Evolutionary conservation across 2,113 vertebrate genomes (phyloP).

Genomic region (Rhabdomys dilectus): DNA sequence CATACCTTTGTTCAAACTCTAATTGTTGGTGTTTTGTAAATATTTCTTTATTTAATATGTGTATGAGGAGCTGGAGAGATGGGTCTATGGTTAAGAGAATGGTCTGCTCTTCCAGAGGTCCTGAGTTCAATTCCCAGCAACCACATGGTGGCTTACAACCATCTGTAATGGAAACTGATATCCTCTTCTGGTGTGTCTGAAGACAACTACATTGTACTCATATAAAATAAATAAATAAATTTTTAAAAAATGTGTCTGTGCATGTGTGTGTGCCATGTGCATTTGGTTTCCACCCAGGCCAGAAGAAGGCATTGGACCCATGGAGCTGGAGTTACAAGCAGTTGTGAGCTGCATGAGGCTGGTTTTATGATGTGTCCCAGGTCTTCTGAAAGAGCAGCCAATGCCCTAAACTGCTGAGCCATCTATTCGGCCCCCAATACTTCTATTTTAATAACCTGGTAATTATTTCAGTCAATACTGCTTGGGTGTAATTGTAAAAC

Average conservation of each 20-base stretch:
- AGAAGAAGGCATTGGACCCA: not conserved
- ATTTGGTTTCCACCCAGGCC: not conserved
- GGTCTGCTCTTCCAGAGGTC: too few relatives aligned
- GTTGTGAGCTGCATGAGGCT: not conserved
- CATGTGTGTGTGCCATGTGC: not conserved
- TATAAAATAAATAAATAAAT: too few relatives aligned
- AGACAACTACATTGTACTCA: too few relatives aligned
- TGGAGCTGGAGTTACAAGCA: not conserved
- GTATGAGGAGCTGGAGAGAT: too few relatives aligned
- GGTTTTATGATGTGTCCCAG: not conserved
- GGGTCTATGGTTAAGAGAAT: too few relatives aligned
- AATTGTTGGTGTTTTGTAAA: not conserved
- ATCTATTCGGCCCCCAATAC: not conserved
- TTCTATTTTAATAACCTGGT: not conserved
- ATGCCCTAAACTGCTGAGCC: not conserved
- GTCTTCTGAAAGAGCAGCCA: not conserved
- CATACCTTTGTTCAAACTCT: not conserved
- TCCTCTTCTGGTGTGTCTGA: too few relatives aligned
- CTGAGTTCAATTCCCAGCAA: too few relatives aligned
- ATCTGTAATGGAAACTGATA: too few relatives aligned
- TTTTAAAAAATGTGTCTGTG: not conserved
- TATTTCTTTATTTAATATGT: not conserved
- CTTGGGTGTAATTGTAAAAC: not conserved
- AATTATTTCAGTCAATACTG: not conserved
- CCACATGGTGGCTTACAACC: too few relatives aligned